Evolutionary conservation across 2,888 invertebrate species (phyloP).

Genomic region (Cryptosula pallasiana): DNA sequence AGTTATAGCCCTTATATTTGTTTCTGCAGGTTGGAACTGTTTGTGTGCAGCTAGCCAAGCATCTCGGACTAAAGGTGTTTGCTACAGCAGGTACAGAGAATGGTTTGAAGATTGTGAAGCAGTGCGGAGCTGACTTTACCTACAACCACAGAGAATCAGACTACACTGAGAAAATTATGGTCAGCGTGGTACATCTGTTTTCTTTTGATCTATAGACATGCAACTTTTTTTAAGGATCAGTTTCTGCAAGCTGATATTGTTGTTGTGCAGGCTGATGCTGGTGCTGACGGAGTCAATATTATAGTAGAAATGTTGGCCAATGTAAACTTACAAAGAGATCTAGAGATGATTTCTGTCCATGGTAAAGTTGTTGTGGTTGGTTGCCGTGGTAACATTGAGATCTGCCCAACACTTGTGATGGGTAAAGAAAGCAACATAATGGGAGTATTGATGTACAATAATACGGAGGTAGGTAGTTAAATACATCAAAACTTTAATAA

Average conservation of each 20-base stretch:
- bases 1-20: not conserved
- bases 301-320: constrained; percentile 61
- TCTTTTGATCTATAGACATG: too few relatives aligned
- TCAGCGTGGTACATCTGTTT: too few relatives aligned
- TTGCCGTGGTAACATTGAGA: constrained; percentile 50
- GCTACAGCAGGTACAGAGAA: constrained; percentile 57
- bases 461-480: not conserved
- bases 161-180: constrained; percentile 53
- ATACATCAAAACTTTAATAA: too few relatives aligned
- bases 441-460: constrained; percentile 28
- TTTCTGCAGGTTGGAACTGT: constrained; percentile 19
- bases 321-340: constrained; percentile 57
- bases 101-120: constrained; percentile 54
- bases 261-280: constrained; percentile 42
- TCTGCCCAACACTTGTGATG: constrained; percentile 34
- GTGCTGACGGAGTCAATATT: constrained; percentile 55
- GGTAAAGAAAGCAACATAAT: constrained; percentile 30
- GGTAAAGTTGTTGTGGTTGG: constrained; percentile 57
- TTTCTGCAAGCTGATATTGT: too few relatives aligned
- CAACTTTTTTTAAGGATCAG: too few relatives aligned
- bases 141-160: constrained; percentile 56
- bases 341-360: constrained; percentile 50
- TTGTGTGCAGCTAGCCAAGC: constrained; percentile 53
- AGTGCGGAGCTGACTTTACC: constrained; percentile 56
- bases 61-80: constrained; percentile 50